Evolutionary conservation across 1,140 invertebrate species (phyloP), one percentile per base, ranked within the genome.

Genomic region (Andricus grossulariae): DNA sequence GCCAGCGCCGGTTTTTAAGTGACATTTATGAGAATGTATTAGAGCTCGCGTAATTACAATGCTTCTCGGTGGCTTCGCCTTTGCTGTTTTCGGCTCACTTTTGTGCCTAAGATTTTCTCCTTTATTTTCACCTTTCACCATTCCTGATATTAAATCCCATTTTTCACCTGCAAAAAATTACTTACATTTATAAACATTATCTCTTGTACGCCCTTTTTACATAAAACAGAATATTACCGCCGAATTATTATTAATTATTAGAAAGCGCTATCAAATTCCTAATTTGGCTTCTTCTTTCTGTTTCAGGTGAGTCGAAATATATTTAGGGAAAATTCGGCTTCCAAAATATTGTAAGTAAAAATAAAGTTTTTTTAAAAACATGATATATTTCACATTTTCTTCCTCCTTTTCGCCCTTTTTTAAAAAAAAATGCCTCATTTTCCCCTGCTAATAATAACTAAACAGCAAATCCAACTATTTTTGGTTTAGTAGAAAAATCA

Each of bases 221-320:
- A 45, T 11, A 0, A 45, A 10, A 10, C 4, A 45, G 39, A 45
- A 5, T 10, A 45, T 39, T 39, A 45, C 6, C 39, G 10, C 0
- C 10, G 10, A 10, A 7, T 45, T 10, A 45, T 39, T 0, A 39
- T 45, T 45, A 11, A 45, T 45, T 8, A 45, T 45, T 45, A 8
- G 39, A 45, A 10, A 45, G 7, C 8, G 7, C 10, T 45, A 45
- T 11, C 39, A 45, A 10, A 45, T 11, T 45, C 7, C 10, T 45
- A 45, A 45, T 1, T 11, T 10, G 10, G 1, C 8, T 45, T 21
- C 72, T 50, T 72, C 32, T 83, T 84, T 87, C 54, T 89, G 87
- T 91, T 90, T 73, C 86, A 90, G 89, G 89, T 90, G 83, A 91
- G 89, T 87, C 51, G 70, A 80, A 83, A 81, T 12, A 4, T 45